A percentile compares a stretch with the other conserved stretches of the same genome.
These are phyloP conservation scores for Euwallacea fornicatus DNA, from an alignment of 1,140 invertebrate species.

Conservation along the genomic window DNA sequence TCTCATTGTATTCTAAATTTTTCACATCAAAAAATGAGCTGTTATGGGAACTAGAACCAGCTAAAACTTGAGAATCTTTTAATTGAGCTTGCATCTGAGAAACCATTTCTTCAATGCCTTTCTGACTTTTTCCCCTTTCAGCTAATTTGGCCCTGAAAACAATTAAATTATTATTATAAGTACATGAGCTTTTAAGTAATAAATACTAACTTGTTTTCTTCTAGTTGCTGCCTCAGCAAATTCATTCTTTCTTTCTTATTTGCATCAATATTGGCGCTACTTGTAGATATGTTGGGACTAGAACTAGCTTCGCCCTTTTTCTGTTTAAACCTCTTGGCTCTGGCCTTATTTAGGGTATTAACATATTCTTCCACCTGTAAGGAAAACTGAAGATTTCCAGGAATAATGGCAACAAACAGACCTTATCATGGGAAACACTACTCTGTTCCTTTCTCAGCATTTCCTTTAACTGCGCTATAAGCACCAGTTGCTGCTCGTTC, in stretches of 20 bases:
- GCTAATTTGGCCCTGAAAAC: constrained; percentile 52
- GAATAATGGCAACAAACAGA: neutral
- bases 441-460: constrained; percentile 53
- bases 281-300: constrained; percentile 27
- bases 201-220: constrained; percentile 54
- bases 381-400: neutral
- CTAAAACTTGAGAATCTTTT: constrained; percentile 52
- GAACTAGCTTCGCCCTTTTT: constrained; percentile 40
- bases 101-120: constrained; percentile 55
- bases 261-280: constrained; percentile 42
- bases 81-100: constrained; percentile 54
- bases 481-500: constrained; percentile 50
- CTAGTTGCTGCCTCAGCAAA: constrained; percentile 56
- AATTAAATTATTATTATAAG: neutral
- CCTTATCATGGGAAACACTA: constrained; percentile 51
- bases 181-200: neutral
- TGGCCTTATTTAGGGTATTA: constrained; percentile 48
- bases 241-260: constrained; percentile 56
- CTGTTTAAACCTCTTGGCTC: constrained; percentile 46
- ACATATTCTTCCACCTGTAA: constrained; percentile 51
- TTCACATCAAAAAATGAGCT: constrained; percentile 49
- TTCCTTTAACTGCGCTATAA: constrained; percentile 52
- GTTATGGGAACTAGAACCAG: constrained; percentile 50
- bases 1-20: constrained; percentile 48
- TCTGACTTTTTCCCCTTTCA: constrained; percentile 53